A percentile compares a stretch with the other conserved stretches of the same genome.
These are phyloP conservation scores for Drosophila ochracea DNA, from an alignment of 2,888 invertebrate species.

Conservation along the genomic window DNA sequence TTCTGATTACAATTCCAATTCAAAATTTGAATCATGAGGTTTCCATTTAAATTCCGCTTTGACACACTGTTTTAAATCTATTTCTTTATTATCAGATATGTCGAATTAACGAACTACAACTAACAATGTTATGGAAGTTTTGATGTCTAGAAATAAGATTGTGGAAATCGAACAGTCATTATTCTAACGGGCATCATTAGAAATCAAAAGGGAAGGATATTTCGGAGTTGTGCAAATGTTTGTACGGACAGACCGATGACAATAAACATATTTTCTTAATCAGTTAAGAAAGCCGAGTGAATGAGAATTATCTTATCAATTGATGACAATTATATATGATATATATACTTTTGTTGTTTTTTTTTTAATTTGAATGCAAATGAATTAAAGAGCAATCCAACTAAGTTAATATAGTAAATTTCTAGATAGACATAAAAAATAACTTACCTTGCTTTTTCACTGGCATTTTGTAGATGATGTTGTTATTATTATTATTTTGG, in stretches of 20 bases:
- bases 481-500: neutral
- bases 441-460: conserved; percentile 76
- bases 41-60: neutral
- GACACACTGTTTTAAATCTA: neutral
- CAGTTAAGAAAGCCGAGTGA: neutral
- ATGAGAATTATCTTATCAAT: neutral
- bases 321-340: neutral
- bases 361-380: conserved; percentile 6
- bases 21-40: too few species aligned
- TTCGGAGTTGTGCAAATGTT: neutral
- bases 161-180: neutral
- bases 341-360: rapidly evolving
- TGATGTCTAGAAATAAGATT: neutral
- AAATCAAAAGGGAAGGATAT: neutral
- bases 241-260: neutral
- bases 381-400: conserved; percentile 10
- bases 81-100: neutral
- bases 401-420: neutral
- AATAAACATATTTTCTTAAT: neutral
- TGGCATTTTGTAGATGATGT: conserved; percentile 65
- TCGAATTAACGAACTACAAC: neutral
- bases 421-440: neutral
- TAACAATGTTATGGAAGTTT: neutral
- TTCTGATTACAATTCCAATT: too few species aligned
- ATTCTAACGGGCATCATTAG: neutral